These are phyloP conservation scores for Pagetopsis macropterus DNA, from an alignment of 2,797 vertebrate genomes.

Conservation along the genomic window DNA sequence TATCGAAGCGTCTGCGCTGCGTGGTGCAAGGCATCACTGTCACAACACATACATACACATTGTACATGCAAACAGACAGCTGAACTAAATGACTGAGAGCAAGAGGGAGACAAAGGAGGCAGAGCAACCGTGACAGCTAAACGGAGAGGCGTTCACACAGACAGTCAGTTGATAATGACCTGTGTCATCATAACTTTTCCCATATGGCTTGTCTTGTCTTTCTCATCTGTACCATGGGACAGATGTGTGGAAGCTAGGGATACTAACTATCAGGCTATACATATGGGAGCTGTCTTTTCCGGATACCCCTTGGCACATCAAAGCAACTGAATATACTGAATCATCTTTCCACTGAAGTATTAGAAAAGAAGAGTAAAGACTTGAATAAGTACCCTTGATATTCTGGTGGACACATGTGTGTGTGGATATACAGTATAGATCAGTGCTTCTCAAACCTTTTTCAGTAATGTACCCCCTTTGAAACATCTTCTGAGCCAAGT, in stretches of 20 bases:
- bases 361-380: slow-evolving; percentile 8
- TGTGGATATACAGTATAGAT: not conserved
- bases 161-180: slow-evolving; percentile 48
- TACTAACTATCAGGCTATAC: slow-evolving; percentile 55
- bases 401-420: slow-evolving; percentile 10
- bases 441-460: too few relatives aligned
- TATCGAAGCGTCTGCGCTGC: not conserved
- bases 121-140: slow-evolving; percentile 21
- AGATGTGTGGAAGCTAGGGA: slow-evolving; percentile 53
- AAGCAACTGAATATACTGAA: slow-evolving; percentile 60
- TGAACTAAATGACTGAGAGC: slow-evolving; percentile 28
- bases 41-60: slow-evolving; percentile 24
- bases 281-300: slow-evolving; percentile 69
- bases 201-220: slow-evolving; percentile 57
- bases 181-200: slow-evolving; percentile 65
- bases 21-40: slow-evolving; percentile 17
- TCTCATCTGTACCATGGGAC: slow-evolving; percentile 54
- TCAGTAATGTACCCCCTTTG: too few relatives aligned
- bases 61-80: slow-evolving; percentile 25
- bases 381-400: not conserved
- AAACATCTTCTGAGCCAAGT: too few relatives aligned
- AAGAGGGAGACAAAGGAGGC: slow-evolving; percentile 23
- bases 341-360: slow-evolving; percentile 41
- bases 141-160: slow-evolving; percentile 28
- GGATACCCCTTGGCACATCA: slow-evolving; percentile 56